Conservation (phyloP, 2,113 vertebrate genomes). For the Scopus umbretta region DNA sequence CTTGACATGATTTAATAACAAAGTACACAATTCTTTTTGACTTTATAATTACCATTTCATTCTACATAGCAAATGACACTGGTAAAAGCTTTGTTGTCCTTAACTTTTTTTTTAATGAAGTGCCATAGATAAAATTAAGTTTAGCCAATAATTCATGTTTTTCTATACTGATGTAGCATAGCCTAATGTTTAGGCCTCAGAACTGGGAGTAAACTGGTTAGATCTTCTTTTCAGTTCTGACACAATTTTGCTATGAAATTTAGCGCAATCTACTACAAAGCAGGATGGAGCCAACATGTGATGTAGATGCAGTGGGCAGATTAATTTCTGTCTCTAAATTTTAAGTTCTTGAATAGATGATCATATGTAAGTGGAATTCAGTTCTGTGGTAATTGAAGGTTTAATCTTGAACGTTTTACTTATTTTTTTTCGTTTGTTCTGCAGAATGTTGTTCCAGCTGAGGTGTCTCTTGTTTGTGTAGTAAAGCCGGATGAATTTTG, state of each 20-base stretch:
- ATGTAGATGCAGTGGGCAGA: not conserved
- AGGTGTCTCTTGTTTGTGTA: constrained; percentile 97
- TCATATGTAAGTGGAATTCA: not conserved
- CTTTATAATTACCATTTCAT: not conserved
- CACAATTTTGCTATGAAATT: not conserved
- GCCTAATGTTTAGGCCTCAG: not conserved
- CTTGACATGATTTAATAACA: not conserved
- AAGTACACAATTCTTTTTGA: not conserved
- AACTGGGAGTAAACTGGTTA: not conserved
- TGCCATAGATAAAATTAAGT: not conserved
- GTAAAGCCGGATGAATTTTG: constrained; percentile 99
- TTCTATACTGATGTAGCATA: not conserved
- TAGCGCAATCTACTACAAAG: not conserved
- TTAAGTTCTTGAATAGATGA: not conserved
- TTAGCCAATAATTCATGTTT: not conserved
- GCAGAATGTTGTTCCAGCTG: constrained; percentile 96
- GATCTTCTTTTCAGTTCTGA: not conserved
- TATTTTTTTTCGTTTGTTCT: constrained; percentile 11
- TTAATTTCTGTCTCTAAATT: not conserved
- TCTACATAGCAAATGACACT: not conserved
- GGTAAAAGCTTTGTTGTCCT: not conserved
- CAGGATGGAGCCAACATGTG: not conserved
- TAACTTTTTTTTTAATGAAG: not conserved
- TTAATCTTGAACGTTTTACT: not conserved
- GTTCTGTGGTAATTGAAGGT: not conserved